These are phyloP conservation scores for Ctenicera cuprea DNA, from an alignment of 2,888 invertebrate species.

Conservation along the genomic window DNA sequence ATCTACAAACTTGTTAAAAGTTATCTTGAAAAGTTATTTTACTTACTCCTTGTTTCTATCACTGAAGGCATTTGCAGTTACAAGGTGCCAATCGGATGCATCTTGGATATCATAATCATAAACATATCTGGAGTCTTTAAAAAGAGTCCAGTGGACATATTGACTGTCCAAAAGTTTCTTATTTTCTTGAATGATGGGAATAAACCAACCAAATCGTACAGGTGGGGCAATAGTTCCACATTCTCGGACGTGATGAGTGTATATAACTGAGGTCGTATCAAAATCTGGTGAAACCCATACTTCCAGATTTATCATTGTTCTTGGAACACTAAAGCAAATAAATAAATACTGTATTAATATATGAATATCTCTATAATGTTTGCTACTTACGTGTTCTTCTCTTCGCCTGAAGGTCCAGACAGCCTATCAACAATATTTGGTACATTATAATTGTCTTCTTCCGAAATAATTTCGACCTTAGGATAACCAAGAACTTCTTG, in stretches of 20 bases:
- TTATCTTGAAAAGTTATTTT: too few species aligned
- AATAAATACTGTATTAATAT: constrained; percentile 31
- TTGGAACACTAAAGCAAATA: constrained; percentile 68
- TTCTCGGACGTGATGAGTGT: constrained; percentile 71
- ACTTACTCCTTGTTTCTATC: constrained; percentile 61
- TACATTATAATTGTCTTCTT: constrained; percentile 72
- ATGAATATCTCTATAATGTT: background rate
- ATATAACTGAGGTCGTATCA: constrained; percentile 73
- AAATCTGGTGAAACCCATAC: constrained; percentile 81
- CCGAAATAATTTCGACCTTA: constrained; percentile 69
- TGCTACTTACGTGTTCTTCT: constrained; percentile 63
- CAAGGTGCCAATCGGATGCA: constrained; percentile 61
- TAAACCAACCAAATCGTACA: constrained; percentile 81
- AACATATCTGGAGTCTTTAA: constrained; percentile 72
- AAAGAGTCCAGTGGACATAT: constrained; percentile 75
- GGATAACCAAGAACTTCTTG: constrained; percentile 73
- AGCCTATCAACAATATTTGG: constrained; percentile 68
- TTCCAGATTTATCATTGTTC: constrained; percentile 80
- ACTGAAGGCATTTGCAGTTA: constrained; percentile 65
- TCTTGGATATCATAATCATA: constrained; percentile 73
- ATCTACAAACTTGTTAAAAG: too few species aligned
- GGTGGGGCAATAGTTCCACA: constrained; percentile 75
- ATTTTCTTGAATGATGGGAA: constrained; percentile 70
- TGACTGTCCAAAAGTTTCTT: constrained; percentile 60
- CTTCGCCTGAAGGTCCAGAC: constrained; percentile 53